Percentiles rank a stretch among this genome's conserved stretches.
These are phyloP conservation scores for Muscidifurax raptorellus DNA, from an alignment of 1,140 invertebrate genomes.

Conservation along the genomic window DNA sequence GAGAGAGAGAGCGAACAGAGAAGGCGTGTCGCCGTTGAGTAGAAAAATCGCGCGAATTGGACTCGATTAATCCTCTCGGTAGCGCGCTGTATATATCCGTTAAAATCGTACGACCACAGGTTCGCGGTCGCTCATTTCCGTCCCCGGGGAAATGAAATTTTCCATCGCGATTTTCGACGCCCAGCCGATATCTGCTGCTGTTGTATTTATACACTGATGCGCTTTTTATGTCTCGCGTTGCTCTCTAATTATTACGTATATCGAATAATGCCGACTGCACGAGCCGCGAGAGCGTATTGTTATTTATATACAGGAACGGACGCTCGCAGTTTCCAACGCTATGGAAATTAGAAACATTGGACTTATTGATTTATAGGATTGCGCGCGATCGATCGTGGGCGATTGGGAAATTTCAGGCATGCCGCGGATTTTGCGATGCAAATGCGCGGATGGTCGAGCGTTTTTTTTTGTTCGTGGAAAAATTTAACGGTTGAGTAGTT, in stretches of 20 bases:
- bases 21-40: not conserved
- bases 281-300: not conserved
- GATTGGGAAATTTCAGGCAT: not conserved
- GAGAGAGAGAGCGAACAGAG: not conserved
- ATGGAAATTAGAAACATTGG: not conserved
- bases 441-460: not conserved
- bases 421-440: not conserved
- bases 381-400: not conserved
- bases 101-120: not conserved
- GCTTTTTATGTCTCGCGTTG: slow-evolving; percentile 1
- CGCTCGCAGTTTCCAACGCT: not conserved
- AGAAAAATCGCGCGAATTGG: not conserved
- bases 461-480: not conserved
- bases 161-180: slow-evolving; percentile 3
- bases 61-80: slow-evolving; percentile 29
- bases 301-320: not conserved
- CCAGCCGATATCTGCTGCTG: not conserved
- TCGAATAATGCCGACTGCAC: not conserved
- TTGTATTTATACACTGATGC: not conserved
- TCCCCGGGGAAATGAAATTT: slow-evolving; percentile 15
- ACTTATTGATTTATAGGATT: not conserved
- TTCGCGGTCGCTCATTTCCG: not conserved
- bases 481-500: not conserved
- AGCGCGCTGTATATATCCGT: not conserved
- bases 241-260: slow-evolving; percentile 16